Conservation (phyloP, 2,797 vertebrate species). For the Epinephelus coioides region DNA sequence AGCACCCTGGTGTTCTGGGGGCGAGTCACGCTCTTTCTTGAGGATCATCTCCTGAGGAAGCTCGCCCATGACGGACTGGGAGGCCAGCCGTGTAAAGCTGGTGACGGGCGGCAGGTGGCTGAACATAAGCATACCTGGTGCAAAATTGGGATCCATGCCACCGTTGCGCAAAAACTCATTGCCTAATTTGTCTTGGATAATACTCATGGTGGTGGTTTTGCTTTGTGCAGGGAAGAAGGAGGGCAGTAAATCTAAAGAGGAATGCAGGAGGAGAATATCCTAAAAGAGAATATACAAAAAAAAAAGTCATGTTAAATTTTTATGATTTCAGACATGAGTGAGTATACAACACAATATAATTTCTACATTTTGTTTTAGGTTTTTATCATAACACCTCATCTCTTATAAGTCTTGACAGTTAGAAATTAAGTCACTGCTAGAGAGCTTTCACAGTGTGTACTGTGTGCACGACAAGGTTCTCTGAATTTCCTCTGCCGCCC, state of each 20-base stretch:
- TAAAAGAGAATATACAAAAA: slow-evolving; percentile 61
- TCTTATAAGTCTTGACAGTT: not conserved
- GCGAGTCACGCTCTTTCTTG: slow-evolving; percentile 96
- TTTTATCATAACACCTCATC: not conserved
- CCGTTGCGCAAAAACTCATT: slow-evolving; percentile 94
- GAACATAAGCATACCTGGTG: slow-evolving; percentile 97
- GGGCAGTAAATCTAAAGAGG: slow-evolving; percentile 75
- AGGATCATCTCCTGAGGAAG: slow-evolving; percentile 96
- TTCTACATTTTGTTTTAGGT: not conserved
- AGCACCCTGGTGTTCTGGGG: slow-evolving; percentile 82
- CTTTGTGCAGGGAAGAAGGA: slow-evolving; percentile 73
- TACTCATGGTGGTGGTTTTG: slow-evolving; percentile 86
- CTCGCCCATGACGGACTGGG: slow-evolving; percentile 89
- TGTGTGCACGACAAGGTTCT: not conserved
- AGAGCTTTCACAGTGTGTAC: not conserved
- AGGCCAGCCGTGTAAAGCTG: slow-evolving; percentile 94
- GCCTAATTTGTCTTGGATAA: slow-evolving; percentile 93
- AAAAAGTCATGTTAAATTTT: slow-evolving; percentile 16
- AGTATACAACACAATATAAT: not conserved
- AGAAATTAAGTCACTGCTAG: not conserved
- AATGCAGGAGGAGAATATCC: slow-evolving; percentile 76
- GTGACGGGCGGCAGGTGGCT: slow-evolving; percentile 98
- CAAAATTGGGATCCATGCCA: slow-evolving; percentile 95
- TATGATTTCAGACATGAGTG: slow-evolving; percentile 2
- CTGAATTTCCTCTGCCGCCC: slow-evolving; percentile 12